phyloP scores from a whole-genome alignment of 2,113 vertebrate species.

The Prietella phreatophila region DNA sequence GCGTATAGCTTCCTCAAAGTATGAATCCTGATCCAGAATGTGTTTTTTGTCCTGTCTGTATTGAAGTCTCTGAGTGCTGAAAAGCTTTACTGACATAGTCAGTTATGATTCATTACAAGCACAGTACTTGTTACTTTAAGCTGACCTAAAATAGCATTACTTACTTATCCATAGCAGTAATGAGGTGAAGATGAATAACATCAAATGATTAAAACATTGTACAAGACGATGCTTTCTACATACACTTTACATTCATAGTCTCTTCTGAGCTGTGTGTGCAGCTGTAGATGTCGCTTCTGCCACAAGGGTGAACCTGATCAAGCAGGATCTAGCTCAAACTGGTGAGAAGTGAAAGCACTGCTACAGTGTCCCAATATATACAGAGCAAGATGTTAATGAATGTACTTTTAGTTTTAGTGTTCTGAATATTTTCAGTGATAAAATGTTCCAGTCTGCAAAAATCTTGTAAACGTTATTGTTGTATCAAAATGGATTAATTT shows the following conservation, averaged over 20 bases:
- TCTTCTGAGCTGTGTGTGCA: conserved; percentile 47
- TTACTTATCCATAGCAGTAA: neutral
- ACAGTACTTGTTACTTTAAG: neutral
- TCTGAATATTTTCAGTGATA: neutral
- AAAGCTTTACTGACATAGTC: neutral
- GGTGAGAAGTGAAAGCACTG: conserved; percentile 38
- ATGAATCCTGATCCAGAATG: neutral
- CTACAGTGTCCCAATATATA: conserved; percentile 47
- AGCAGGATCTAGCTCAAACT: conserved; percentile 62
- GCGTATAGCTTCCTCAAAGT: conserved; percentile 13
- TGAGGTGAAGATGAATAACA: neutral
- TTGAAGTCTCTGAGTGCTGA: neutral
- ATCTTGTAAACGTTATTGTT: neutral
- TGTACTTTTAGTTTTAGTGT: neutral
- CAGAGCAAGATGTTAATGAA: conserved; percentile 21
- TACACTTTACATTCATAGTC: neutral
- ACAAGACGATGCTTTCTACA: neutral
- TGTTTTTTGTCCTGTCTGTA: neutral
- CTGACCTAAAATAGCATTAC: neutral
- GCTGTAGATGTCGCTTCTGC: conserved; percentile 53
- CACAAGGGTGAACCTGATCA: conserved; percentile 52
- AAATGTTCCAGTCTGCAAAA: neutral
- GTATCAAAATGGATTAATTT: neutral
- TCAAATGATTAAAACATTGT: neutral
- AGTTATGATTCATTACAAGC: neutral